Base-by-base conservation (phyloP, 2,888 invertebrate genomes). In the Sphaerophoria taeniata region DNA sequence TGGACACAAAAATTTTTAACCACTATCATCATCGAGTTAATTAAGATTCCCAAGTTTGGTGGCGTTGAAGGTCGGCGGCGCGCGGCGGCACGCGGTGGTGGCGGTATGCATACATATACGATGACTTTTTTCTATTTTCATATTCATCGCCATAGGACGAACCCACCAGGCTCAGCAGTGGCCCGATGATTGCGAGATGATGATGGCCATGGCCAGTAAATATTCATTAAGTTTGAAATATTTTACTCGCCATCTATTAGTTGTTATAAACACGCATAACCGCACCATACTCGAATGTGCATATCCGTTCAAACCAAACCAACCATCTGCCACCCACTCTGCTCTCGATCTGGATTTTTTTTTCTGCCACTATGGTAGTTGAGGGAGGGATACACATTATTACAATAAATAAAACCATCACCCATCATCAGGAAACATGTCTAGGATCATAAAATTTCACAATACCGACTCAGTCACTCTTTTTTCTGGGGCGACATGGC, bases 21-120 rank as follows among this genome's bases (percentile, higher is more conserved):
- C 85, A 85, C 81, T 81, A 85, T 76, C 81, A 85, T 85, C 81
- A 81, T 85, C 76, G 73, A 85, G 85, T 85, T 81, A 85, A 85
- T 85, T 85, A 85, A 85, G 85, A 84, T 85, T 81, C 81, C 85
- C 81, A 61, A 81, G 72, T 81, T 70, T 73, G 58, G 81, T 73
- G 45, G 45, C 24, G 39, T 47, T 36, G 24, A 11, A 24, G 61
- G 36, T 69, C 24, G 24, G 24, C 24, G 2, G 24, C 24, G 24
- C n/a, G 24, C 24, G 24, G 9, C n/a, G n/a, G n/a, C n/a, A n/a
- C n/a, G 9, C 2, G 43, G 43, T 9, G 49, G 14, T 73, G 53
- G 63, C 31, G 31, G n/a, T 36, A 39, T 69, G 11, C 51, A 47
- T 33, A 49, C 60, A 24, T 56, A 34, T n/a, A 14, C 47, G 12